A percentile compares a stretch with the other conserved stretches of the same genome.
Conservation (phyloP, 1,140 invertebrate species). For the Bombyx mori region DNA sequence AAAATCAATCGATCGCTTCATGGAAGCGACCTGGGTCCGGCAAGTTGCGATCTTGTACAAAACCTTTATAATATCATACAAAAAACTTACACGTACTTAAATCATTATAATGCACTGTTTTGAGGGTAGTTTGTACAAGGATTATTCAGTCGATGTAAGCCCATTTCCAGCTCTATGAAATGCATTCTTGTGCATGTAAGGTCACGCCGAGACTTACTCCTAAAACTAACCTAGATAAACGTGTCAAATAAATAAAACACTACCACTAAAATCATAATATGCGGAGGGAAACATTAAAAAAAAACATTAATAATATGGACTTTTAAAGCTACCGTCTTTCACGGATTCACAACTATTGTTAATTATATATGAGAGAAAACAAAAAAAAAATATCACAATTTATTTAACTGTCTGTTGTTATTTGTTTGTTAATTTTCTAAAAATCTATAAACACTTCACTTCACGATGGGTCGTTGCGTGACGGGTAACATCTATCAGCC, state of each 20-base stretch:
- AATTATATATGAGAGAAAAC: no score
- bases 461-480: no score
- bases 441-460: no score
- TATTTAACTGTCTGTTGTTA: no score
- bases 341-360: constrained; percentile 5
- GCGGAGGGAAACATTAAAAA: constrained; percentile 43
- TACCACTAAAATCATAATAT: constrained; percentile 28
- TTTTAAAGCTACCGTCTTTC: constrained; percentile 21
- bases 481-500: no score
- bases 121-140: constrained; percentile 59
- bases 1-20: constrained; percentile 47
- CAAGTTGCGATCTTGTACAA: constrained; percentile 44
- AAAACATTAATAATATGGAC: constrained; percentile 15
- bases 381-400: no score
- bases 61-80: constrained; percentile 42
- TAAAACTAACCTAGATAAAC: constrained; percentile 23
- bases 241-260: constrained; percentile 52
- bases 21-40: constrained; percentile 56
- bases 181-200: constrained; percentile 54
- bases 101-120: constrained; percentile 55
- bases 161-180: constrained; percentile 39
- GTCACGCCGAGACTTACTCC: background rate
- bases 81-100: constrained; percentile 62
- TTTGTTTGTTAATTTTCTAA: no score
- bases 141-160: constrained; percentile 41